A percentile compares a stretch with the other conserved stretches of the same genome.
phyloP scores from a whole-genome alignment of 2,797 vertebrate genomes.

The Pangasius djambal region DNA sequence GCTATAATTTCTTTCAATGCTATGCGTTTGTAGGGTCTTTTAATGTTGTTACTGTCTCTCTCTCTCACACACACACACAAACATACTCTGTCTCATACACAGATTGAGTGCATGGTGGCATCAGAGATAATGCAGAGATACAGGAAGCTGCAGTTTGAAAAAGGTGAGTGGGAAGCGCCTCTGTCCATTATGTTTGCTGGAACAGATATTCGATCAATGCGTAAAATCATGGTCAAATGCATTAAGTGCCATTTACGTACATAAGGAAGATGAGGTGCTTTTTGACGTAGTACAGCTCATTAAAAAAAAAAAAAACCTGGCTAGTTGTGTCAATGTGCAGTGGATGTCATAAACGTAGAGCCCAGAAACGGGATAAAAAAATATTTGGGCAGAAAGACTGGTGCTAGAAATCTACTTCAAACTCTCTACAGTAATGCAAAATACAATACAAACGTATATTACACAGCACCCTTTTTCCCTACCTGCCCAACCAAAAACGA shows the following conservation, averaged over 20 bases:
- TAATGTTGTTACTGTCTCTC: slow-evolving; percentile 16
- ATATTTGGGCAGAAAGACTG: not conserved
- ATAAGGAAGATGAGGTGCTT: too few relatives aligned
- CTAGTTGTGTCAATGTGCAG: not conserved
- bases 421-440: not conserved
- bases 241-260: slow-evolving; percentile 7
- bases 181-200: slow-evolving; percentile 18
- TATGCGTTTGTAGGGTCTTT: not conserved
- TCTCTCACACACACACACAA: slow-evolving; percentile 10
- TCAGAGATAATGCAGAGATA: slow-evolving; percentile 96
- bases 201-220: not conserved
- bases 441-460: not conserved
- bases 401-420: not conserved
- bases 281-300: not conserved
- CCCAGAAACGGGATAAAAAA: not conserved
- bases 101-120: slow-evolving; percentile 98
- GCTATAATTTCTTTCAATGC: not conserved
- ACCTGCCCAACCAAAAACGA: not conserved
- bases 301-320: not conserved
- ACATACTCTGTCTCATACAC: slow-evolving; percentile 42
- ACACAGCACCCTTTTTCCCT: not conserved
- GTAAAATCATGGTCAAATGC: not conserved
- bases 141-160: slow-evolving; percentile 96
- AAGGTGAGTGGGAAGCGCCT: slow-evolving; percentile 78
- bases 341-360: not conserved